Evolutionary conservation across 2,888 invertebrate species (phyloP).

Genomic region (Leucophenga maculata): DNA sequence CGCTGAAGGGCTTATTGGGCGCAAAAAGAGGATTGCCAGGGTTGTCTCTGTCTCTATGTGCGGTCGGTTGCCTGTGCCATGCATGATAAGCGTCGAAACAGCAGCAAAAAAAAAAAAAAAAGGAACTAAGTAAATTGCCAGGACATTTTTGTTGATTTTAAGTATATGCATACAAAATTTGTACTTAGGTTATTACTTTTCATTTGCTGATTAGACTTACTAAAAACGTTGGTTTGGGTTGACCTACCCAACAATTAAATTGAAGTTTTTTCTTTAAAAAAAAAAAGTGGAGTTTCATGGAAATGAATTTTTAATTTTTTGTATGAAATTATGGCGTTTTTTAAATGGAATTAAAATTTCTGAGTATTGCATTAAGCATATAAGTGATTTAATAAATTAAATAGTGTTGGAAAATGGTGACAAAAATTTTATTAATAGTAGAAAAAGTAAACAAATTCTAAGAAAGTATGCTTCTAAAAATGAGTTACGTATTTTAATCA

Average conservation of each 20-base stretch:
- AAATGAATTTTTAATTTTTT: too few relatives aligned
- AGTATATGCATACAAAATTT: slow-evolving; percentile 12
- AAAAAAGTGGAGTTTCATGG: slow-evolving; percentile 3
- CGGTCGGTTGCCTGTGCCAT: neutral
- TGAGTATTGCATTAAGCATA: too few relatives aligned
- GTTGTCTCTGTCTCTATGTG: neutral
- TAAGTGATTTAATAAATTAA: too few relatives aligned
- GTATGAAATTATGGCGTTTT: too few relatives aligned
- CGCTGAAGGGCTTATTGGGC: neutral
- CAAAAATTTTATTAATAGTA: too few relatives aligned
- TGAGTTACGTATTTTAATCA: too few relatives aligned
- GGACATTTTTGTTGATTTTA: slow-evolving; percentile 9
- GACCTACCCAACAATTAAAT: neutral
- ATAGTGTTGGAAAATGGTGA: too few relatives aligned
- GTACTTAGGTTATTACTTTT: neutral
- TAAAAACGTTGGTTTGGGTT: neutral
- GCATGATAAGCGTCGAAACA: slow-evolving; percentile 2
- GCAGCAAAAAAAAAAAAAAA: neutral
- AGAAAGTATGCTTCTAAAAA: too few relatives aligned
- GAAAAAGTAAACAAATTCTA: too few relatives aligned
- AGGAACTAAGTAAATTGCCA: too few relatives aligned
- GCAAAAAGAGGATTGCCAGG: neutral
- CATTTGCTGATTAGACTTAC: slow-evolving; percentile 21
- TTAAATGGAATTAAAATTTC: too few relatives aligned
- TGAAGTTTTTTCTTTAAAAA: slow-evolving; percentile 4